Conservation (phyloP, 2,113 vertebrate species). For the Nothobranchius kuhntae region DNA sequence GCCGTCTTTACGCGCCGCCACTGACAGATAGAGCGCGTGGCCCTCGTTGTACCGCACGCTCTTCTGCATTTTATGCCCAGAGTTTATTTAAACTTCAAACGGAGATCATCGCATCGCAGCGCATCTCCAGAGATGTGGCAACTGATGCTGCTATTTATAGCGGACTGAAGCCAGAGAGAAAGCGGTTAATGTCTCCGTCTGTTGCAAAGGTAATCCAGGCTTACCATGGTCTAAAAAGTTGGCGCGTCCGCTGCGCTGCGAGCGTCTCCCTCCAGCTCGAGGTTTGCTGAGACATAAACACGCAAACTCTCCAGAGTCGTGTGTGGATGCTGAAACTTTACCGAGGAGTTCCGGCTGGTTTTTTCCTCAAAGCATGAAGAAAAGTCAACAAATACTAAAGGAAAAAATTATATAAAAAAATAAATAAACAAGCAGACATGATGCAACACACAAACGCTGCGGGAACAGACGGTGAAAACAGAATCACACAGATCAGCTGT, state of each 20-base stretch:
- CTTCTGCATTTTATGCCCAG: slow-evolving; percentile 88
- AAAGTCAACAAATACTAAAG: not conserved
- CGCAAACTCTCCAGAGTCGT: not conserved
- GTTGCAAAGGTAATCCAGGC: slow-evolving; percentile 52
- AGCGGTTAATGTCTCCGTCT: slow-evolving; percentile 9
- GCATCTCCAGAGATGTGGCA: not conserved
- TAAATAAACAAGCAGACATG: not conserved
- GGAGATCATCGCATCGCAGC: slow-evolving; percentile 27
- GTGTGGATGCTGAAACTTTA: slow-evolving; percentile 33
- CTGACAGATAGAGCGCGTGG: slow-evolving; percentile 89
- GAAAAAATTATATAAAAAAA: too few relatives aligned
- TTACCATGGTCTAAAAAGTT: slow-evolving; percentile 63
- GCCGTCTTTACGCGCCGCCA: slow-evolving; percentile 90
- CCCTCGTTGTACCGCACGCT: slow-evolving; percentile 95
- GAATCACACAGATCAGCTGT: slow-evolving; percentile 85
- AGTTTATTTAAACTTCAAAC: slow-evolving; percentile 25
- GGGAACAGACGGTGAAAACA: slow-evolving; percentile 78
- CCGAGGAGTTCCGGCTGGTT: not conserved
- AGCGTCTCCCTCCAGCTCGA: slow-evolving; percentile 11
- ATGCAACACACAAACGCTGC: slow-evolving; percentile 47
- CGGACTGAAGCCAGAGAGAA: slow-evolving; percentile 4
- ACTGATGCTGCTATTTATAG: not conserved
- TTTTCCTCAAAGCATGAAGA: not conserved
- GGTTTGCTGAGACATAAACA: not conserved
- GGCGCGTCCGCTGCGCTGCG: slow-evolving; percentile 27